These are phyloP conservation scores for Colletes collaris DNA, from an alignment of 2,888 invertebrate species.

Conservation along the genomic window DNA sequence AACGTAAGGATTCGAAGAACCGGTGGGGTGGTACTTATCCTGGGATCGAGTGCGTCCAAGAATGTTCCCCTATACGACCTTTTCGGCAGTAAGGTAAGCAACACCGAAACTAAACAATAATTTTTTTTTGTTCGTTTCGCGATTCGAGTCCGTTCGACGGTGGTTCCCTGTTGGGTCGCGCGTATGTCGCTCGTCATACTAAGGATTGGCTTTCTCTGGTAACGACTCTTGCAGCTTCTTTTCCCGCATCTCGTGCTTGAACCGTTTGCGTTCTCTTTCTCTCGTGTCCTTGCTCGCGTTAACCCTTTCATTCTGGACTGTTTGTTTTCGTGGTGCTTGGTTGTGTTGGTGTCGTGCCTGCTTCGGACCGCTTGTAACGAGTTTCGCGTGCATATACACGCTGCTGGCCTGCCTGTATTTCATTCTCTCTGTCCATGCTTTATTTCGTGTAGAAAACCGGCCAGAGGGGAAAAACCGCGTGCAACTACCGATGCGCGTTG, in stretches of 20 bases:
- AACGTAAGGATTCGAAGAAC: constrained; percentile 14
- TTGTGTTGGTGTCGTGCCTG: constrained; percentile 46
- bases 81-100: constrained; percentile 81
- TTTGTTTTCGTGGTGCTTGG: constrained; percentile 56
- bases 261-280: background rate
- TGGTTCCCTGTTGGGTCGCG: constrained; percentile 7
- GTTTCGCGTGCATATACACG: constrained; percentile 27
- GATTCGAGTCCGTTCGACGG: constrained; percentile 39
- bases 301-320: constrained; percentile 40
- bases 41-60: constrained; percentile 52
- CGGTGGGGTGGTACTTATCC: constrained; percentile 28
- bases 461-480: constrained; percentile 40
- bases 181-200: constrained; percentile 21
- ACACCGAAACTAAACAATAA: background rate
- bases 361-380: constrained; percentile 44
- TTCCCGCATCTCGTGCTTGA: constrained; percentile 20
- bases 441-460: constrained; percentile 58
- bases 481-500: constrained; percentile 39
- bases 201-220: constrained; percentile 38
- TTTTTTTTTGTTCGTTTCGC: constrained; percentile 3
- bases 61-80: constrained; percentile 82
- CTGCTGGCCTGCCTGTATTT: constrained; percentile 28
- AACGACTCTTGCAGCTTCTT: constrained; percentile 23
- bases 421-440: constrained; percentile 39
- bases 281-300: constrained; percentile 6